Evolutionary conservation across 2,888 invertebrate species (phyloP).

Genomic region (Lepidochrysops patricia): DNA sequence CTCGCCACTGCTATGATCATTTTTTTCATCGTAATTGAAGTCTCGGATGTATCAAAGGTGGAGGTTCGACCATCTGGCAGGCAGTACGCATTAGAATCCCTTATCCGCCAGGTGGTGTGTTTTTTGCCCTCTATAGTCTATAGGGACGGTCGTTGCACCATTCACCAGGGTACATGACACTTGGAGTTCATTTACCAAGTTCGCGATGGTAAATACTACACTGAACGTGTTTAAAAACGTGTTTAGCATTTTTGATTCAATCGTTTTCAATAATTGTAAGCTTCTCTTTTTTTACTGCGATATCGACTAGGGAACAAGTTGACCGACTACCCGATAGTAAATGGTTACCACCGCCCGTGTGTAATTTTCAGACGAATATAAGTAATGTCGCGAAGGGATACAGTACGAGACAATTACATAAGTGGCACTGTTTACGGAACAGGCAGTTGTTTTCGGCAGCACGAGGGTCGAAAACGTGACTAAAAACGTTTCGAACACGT

Average conservation of each 20-base stretch:
- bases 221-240: too few species aligned
- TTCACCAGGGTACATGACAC: background rate
- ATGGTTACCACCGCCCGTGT: too few species aligned
- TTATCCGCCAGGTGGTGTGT: slow-evolving; percentile 5
- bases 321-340: too few species aligned
- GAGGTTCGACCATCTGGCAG: background rate
- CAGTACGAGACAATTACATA: background rate
- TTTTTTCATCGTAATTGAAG: background rate
- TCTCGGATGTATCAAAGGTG: background rate
- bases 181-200: background rate
- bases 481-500: background rate
- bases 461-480: background rate
- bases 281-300: too few species aligned
- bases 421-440: background rate
- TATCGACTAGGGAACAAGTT: background rate
- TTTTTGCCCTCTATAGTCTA: slow-evolving; percentile 1
- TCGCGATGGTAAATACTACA: background rate
- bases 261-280: too few species aligned
- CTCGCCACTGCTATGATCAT: background rate
- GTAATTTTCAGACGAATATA: background rate
- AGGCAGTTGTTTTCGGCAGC: background rate
- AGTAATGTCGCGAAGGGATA: too few species aligned
- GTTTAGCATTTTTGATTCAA: background rate
- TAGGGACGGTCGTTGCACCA: slow-evolving; percentile 1
- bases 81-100: background rate